Evolutionary conservation across 1,140 invertebrate genomes (phyloP).

Genomic region (Heterodera carotae): DNA sequence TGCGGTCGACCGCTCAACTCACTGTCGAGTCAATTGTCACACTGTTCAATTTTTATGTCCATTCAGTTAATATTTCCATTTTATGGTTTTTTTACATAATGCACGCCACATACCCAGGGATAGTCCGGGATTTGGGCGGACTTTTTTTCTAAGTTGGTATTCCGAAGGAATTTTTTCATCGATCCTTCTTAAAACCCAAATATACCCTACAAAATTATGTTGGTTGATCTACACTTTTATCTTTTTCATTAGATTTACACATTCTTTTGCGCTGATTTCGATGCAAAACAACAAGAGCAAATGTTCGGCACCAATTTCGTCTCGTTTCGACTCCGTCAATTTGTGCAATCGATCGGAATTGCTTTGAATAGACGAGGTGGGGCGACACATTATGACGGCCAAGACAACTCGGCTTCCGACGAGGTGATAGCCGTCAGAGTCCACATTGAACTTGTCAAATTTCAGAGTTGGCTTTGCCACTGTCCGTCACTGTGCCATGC

Average conservation of each 20-base stretch:
- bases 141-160: background rate
- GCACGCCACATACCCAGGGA: no score
- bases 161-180: background rate
- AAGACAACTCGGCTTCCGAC: background rate
- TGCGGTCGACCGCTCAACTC: conserved; percentile 86
- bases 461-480: background rate
- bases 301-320: conserved; percentile 22
- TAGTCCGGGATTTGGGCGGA: no score
- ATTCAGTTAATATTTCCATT: conserved; percentile 14
- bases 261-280: conserved; percentile 33
- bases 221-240: no score
- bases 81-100: background rate
- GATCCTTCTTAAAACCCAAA: no score
- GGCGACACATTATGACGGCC: background rate
- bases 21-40: conserved; percentile 87
- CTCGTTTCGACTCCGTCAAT: conserved; percentile 24
- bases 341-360: conserved; percentile 11
- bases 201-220: no score
- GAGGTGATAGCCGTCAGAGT: background rate
- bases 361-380: background rate
- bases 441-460: no score
- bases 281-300: conserved; percentile 17
- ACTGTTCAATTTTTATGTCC: conserved; percentile 85
- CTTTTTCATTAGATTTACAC: conserved; percentile 38
- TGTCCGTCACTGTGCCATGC: background rate